Evolutionary conservation across 2,113 vertebrate genomes (phyloP).

Genomic region (Zosterops pallidus): DNA sequence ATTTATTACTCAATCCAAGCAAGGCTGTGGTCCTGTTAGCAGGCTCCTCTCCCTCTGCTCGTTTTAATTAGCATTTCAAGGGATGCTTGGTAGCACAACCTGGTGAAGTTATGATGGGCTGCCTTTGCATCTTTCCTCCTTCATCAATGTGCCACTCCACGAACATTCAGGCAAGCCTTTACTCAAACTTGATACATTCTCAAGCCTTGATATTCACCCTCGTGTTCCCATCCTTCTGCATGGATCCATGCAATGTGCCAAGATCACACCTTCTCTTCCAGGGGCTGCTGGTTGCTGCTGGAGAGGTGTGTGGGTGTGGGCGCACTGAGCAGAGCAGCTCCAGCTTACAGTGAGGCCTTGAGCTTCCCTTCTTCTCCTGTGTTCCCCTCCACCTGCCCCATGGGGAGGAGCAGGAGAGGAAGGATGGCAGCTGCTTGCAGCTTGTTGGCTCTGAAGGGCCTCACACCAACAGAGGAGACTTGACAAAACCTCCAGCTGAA

Average conservation of each 20-base stretch:
- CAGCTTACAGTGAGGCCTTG: background rate
- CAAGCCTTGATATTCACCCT: background rate
- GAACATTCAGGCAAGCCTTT: background rate
- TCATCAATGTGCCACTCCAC: background rate
- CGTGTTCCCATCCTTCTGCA: background rate
- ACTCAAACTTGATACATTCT: background rate
- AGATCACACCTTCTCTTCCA: conserved; percentile 45
- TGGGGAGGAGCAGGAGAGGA: background rate
- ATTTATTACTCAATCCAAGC: background rate
- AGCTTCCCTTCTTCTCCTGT: conserved; percentile 48
- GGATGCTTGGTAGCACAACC: background rate
- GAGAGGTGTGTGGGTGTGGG: conserved; percentile 23
- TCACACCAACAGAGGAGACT: background rate
- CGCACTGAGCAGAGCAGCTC: conserved; percentile 2
- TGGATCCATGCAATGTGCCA: background rate
- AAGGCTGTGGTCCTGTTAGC: conserved; percentile 22
- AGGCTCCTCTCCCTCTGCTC: background rate
- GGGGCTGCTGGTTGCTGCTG: conserved; percentile 13
- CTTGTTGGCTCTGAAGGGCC: background rate
- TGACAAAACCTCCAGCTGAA: background rate
- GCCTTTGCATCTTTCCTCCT: background rate
- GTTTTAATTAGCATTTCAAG: conserved; percentile 46
- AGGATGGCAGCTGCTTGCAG: background rate
- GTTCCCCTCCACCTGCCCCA: conserved; percentile 6
- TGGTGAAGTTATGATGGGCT: background rate